Conservation (phyloP, 2,888 invertebrate genomes). For the Pristionchus fissidentatus region DNA sequence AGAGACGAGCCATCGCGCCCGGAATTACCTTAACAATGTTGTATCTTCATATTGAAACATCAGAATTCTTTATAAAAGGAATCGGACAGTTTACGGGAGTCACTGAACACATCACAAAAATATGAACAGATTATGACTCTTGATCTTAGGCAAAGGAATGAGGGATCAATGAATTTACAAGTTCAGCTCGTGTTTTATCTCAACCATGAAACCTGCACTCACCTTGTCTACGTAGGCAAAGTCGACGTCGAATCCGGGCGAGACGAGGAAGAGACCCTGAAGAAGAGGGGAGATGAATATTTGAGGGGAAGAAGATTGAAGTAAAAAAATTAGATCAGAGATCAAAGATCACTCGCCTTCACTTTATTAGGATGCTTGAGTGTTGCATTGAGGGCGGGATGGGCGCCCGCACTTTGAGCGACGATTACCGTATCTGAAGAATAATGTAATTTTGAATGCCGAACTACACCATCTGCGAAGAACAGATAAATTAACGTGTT, state of each 20-base stretch:
- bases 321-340: too few relatives aligned
- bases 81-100: too few relatives aligned
- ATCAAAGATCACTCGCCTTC: slow-evolving; percentile 33
- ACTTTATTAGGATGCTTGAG: slow-evolving; percentile 22
- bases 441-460: too few relatives aligned
- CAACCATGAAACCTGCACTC: too few relatives aligned
- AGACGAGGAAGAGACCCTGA: slow-evolving; percentile 47
- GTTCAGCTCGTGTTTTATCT: too few relatives aligned
- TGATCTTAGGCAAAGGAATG: too few relatives aligned
- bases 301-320: too few relatives aligned
- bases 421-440: slow-evolving; percentile 36
- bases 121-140: too few relatives aligned
- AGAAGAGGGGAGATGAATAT: neutral
- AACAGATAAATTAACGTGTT: too few relatives aligned
- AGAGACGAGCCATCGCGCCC: slow-evolving; percentile 19
- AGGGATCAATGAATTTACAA: too few relatives aligned
- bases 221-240: slow-evolving; percentile 48
- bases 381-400: slow-evolving; percentile 37
- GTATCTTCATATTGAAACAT: neutral
- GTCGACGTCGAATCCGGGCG: slow-evolving; percentile 47
- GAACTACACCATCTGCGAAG: too few relatives aligned
- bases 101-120: too few relatives aligned
- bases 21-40: slow-evolving; percentile 46
- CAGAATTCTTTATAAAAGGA: neutral
- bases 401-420: slow-evolving; percentile 43